Evolutionary conservation across 2,113 vertebrate genomes (phyloP).

Genomic region (Percina caprodes): DNA sequence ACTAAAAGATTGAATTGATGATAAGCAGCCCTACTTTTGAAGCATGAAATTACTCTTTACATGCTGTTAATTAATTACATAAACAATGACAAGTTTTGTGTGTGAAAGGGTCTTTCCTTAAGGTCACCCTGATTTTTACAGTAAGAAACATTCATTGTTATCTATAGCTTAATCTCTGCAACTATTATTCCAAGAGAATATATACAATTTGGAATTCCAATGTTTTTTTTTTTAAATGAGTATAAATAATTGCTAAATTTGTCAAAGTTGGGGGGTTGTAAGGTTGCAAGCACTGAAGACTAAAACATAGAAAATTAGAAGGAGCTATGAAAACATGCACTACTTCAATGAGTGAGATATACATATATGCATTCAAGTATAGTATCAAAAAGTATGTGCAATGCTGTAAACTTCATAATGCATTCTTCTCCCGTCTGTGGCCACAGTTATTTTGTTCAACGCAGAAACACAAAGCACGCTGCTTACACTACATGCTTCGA

Average conservation of each 20-base stretch:
- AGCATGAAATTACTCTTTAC: too few species aligned
- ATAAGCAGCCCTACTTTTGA: not conserved
- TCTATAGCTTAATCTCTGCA: not conserved
- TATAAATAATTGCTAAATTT: not conserved
- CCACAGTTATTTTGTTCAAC: not conserved
- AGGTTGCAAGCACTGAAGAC: too few species aligned
- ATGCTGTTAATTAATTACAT: not conserved
- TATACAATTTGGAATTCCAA: not conserved
- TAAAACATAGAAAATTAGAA: not conserved
- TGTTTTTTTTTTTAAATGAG: not conserved
- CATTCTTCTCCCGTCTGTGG: not conserved
- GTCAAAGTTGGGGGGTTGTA: not conserved
- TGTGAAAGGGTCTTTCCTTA: not conserved
- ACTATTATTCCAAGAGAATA: too few species aligned
- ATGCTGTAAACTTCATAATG: not conserved
- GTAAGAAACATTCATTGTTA: not conserved
- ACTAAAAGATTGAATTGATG: not conserved
- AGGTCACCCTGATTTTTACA: not conserved
- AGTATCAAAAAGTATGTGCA: not conserved
- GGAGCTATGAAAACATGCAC: not conserved
- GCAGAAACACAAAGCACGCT: too few species aligned
- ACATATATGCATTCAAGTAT: not conserved
- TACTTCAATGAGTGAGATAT: not conserved
- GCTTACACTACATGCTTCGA: not conserved
- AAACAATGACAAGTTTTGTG: not conserved